Evolutionary conservation across 2,113 vertebrate genomes (phyloP), one percentile per base, ranked within the genome.

Genomic region (Gymnarchus niloticus): DNA sequence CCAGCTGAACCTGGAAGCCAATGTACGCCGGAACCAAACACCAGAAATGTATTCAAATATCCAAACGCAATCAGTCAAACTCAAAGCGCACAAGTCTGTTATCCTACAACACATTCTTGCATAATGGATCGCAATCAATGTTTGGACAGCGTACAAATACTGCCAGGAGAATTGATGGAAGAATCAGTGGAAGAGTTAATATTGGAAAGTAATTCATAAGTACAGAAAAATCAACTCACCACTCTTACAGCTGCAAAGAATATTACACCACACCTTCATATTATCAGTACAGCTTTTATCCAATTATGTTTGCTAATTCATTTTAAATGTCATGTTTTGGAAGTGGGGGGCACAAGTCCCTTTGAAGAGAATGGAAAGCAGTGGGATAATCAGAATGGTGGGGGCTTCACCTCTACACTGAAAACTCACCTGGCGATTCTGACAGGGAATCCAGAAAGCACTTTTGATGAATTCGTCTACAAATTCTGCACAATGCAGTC

Each of bases 401-500:
- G n/a, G 82, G 25, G 28, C 10, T 37, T 83, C 33, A 83, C 81
- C 52, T 57, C 21, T 57, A 41, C 23, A 44, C 8, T 23, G 33
- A 14, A 57, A 37, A 83, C 33, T 56, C 10, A 51, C 51, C 80
- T 54, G 10, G 52, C 48, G 12, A 28, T 52, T 54, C 8, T 54
- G 17, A 33, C 28, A 19, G 28, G 44, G 37, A 59, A 4, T 21
- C 19, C 9, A 44, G 37, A 59, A 37, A 59, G 33, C 6, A 17
- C 23, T 57, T 83, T 57, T 19, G 52, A 37, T 56, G 52, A 41
- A 33, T 83, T 37, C 41, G 25, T 56, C 33, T 83, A 83, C 81
- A 37, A 17, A 83, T 83, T 86, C 41, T 28, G 83, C 33, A 21
- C 81, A 56, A 54, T 84, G 65, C n/a, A n/a, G n/a, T n/a, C 86